A percentile compares a stretch with the other conserved stretches of the same genome.
Conservation (phyloP, 1,140 invertebrate species). For the Camponotus vicinus region DNA sequence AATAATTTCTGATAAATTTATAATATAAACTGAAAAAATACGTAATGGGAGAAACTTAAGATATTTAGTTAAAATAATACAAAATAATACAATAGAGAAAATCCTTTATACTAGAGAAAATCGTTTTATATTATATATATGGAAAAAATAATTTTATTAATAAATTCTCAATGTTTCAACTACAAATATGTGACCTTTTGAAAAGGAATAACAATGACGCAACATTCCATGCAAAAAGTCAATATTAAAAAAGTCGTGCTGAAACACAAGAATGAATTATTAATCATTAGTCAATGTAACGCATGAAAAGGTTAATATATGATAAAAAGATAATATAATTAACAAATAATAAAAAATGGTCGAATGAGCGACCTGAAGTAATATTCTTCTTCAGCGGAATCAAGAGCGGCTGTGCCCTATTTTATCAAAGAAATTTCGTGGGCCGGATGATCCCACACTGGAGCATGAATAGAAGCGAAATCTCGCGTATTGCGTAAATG, state of each 20-base stretch:
- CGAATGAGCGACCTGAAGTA: not conserved
- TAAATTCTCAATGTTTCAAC: not conserved
- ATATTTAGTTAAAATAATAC: not conserved
- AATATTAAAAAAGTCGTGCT: not conserved
- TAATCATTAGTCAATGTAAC: not conserved
- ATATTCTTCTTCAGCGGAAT: constrained; percentile 26
- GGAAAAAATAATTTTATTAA: not conserved
- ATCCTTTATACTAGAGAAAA: not conserved
- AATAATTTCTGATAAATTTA: constrained; percentile 18
- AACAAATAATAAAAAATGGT: not conserved
- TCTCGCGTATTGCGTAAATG: constrained; percentile 65
- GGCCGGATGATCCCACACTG: constrained; percentile 60
- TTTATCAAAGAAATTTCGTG: constrained; percentile 64
- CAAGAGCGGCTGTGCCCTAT: constrained; percentile 45
- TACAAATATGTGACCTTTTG: not conserved
- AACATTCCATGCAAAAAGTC: not conserved
- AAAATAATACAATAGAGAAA: constrained; percentile 12
- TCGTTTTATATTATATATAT: not conserved
- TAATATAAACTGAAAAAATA: not conserved
- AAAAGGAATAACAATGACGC: not conserved
- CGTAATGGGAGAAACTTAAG: not conserved
- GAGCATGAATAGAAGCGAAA: constrained; percentile 69
- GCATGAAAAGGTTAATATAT: too few species aligned
- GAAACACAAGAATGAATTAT: not conserved
- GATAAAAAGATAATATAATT: too few species aligned